phyloP scores from a whole-genome alignment of 2,888 invertebrate species.

The Stramonita haemastoma region DNA sequence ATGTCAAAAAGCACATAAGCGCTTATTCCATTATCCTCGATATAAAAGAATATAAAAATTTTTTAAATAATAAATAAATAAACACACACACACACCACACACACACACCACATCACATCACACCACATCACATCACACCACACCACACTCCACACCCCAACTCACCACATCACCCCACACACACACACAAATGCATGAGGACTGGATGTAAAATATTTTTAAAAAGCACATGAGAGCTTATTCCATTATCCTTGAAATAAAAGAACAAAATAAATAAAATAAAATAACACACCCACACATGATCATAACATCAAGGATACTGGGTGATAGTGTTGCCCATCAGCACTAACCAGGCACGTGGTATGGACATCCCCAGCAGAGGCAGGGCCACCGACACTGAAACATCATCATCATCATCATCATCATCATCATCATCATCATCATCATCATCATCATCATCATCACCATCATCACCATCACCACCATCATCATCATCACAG shows the following conservation, averaged over 20 bases:
- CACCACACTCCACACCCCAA: too few relatives aligned
- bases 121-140: background rate
- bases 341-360: conserved; percentile 87
- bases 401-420: background rate
- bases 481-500: background rate
- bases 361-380: conserved; percentile 81
- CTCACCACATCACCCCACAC: too few relatives aligned
- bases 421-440: background rate
- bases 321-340: conserved; percentile 91
- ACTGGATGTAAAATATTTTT: too few relatives aligned
- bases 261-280: too few relatives aligned
- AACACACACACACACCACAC: too few relatives aligned
- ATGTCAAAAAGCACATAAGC: too few relatives aligned
- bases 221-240: too few relatives aligned
- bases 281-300: background rate
- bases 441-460: background rate
- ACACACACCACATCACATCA: background rate
- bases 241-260: background rate
- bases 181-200: too few relatives aligned
- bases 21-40: too few relatives aligned
- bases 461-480: background rate
- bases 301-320: conserved; percentile 82
- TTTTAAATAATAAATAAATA: too few relatives aligned
- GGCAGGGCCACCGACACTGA: conserved; percentile 80
- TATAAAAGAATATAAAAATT: too few relatives aligned